Base-by-base conservation (phyloP, 2,888 invertebrate genomes). In the Aphodius sticticus region DNA sequence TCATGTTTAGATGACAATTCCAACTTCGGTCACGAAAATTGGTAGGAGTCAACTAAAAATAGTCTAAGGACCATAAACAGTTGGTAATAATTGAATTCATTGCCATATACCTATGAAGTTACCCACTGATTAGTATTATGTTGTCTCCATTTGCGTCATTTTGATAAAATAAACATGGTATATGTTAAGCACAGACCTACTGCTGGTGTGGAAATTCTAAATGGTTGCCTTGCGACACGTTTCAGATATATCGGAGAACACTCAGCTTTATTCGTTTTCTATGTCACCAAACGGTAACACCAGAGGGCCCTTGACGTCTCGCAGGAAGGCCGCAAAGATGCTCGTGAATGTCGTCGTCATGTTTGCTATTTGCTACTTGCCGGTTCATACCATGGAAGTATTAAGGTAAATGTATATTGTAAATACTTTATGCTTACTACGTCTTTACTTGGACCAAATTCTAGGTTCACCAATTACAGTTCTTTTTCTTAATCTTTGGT, bases 281-380 rank as follows among this genome's bases (percentile, higher is more conserved):
- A 92, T 92, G 86, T 92, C 92, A 86, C 92, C 93, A 26, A 94
- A 94, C 86, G 91, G 93, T 0, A 93, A 93, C 72, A 94, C 94
- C 0, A 95, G 95, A 86, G 93, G 94, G 2, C 96, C 96, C 87
- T 90, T 96, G 76, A 90, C 93, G 76, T 95, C 95, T 0, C 90
- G 97, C 76, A 89, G 93, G 81, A 89, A 89, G 82, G 97, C 97
- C 0, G 97, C 97, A n/a, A 97, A 97, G 89, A 98, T 98, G 97
- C 90, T 98, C 74, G 96, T 97, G 0, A 96, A 96, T 0, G 97
- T 98, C 0, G 97, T 97, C n/a, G 90, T 94, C 83, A 95, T 97
- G 93, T 98, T 98, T 85, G 96, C 95, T 0, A 91, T 96, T 77
- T 97, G 97, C 90, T 97, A 96, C 89, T 93, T 97, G 84, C 97